Evolutionary conservation across 2,113 vertebrate species (phyloP), one percentile per base, ranked within the genome.

Genomic region (Australoheros scitulus): DNA sequence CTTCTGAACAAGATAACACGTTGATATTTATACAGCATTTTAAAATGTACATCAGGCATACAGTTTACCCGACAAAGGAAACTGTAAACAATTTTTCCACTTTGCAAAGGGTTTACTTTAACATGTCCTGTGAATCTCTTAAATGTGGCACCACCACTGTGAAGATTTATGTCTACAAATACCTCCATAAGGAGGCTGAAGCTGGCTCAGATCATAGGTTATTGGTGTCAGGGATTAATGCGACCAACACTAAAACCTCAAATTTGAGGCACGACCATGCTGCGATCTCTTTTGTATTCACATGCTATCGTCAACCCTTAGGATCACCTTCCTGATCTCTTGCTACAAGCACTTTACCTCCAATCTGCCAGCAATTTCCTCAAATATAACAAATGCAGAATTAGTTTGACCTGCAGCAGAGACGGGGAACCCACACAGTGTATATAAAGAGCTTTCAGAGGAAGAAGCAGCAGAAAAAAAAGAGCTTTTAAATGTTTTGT

Each of bases 341-440:
- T n/a, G 87, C 79, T 85, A 81, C 74, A 64, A 83, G 76, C 80
- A 84, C 80, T 88, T 91, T 86, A 60, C 76, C 65, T 87, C 75
- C 81, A 83, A 85, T 88, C 86, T 20, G 26, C 59, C 50, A 56
- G 84, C 91, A 88, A 85, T 86, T 92, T 91, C 81, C 79, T 80
- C 65, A 89, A 85, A 89, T 86, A 90, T 85, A 89, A 90, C 88
- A 90, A 83, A 90, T 83, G 78, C 81, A 85, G 88, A 90, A 94
- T 91, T 84, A 87, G 86, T 92, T 90, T 93, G 93, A 94, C 90
- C 92, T 85, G 79, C 81, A 60, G 88, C 74, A 26, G 34, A 80
- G 50, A 47, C 70, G 29, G 32, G 34, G 29, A 77, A 43, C 59
- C 76, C 83, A 58, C 83, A 78, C 50, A 52, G 61, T 76, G 81